Evolutionary conservation across 2,113 vertebrate genomes (phyloP).

Genomic region (Pseudorectes ferrugineus): DNA sequence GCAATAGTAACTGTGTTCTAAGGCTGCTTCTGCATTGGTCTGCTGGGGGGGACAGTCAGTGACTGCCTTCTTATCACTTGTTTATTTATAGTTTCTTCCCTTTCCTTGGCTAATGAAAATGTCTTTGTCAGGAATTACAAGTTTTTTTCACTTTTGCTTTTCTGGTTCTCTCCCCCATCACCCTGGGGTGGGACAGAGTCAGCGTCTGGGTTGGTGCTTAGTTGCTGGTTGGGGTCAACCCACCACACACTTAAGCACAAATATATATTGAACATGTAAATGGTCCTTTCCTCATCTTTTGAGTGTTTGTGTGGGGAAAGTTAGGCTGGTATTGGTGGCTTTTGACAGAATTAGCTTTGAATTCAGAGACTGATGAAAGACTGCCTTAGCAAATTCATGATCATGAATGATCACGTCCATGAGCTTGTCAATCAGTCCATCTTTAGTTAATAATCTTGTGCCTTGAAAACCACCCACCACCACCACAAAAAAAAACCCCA

Average conservation of each 20-base stretch:
- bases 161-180: neutral
- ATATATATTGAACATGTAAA: neutral
- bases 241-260: neutral
- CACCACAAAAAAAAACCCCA: neutral
- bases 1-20: neutral
- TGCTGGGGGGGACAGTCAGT: neutral
- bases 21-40: neutral
- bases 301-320: neutral
- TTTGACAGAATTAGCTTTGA: neutral
- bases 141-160: neutral
- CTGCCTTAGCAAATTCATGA: neutral
- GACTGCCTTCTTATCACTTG: neutral
- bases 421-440: neutral
- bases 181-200: fast-evolving
- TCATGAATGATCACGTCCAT: neutral
- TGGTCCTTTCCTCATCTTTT: neutral
- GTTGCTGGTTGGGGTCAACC: neutral
- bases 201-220: neutral
- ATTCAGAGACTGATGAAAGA: neutral
- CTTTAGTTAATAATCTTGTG: neutral
- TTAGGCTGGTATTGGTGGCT: neutral
- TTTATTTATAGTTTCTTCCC: neutral
- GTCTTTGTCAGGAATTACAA: neutral
- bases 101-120: neutral
- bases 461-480: neutral